These are phyloP conservation scores for Pampus argenteus DNA, from an alignment of 2,797 vertebrate species.

Conservation along the genomic window DNA sequence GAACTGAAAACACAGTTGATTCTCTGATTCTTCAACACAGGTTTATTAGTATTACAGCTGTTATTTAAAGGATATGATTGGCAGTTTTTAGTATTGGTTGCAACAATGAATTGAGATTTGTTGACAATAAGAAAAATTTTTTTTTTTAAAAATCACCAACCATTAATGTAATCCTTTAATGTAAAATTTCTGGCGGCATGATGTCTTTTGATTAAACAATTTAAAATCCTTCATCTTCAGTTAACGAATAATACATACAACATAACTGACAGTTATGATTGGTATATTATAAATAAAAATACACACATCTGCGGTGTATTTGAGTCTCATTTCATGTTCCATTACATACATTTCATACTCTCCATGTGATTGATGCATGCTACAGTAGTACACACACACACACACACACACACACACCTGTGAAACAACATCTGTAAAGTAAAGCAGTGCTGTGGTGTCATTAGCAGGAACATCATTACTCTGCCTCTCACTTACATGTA, in stretches of 20 bases:
- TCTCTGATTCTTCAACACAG: not conserved
- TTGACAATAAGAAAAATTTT: too few species aligned
- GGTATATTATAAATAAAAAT: constrained; percentile 41
- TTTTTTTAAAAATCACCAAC: too few species aligned
- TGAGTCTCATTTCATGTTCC: constrained; percentile 55
- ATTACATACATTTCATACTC: constrained; percentile 64
- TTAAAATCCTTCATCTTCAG: constrained; percentile 6
- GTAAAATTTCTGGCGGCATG: not conserved
- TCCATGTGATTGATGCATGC: constrained; percentile 66
- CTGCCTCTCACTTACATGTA: constrained; percentile 31
- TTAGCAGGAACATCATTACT: constrained; percentile 39
- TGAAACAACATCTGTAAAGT: constrained; percentile 38
- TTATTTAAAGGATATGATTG: not conserved
- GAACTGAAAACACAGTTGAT: not conserved
- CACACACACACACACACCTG: constrained; percentile 23
- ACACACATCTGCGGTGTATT: constrained; percentile 56
- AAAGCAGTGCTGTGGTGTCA: constrained; percentile 39
- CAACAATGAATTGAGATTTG: too few species aligned
- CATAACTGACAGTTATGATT: constrained; percentile 27
- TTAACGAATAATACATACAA: constrained; percentile 11
- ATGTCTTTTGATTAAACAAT: constrained; percentile 2
- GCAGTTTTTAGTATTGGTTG: too few species aligned
- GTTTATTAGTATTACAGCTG: not conserved
- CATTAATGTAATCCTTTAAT: too few species aligned
- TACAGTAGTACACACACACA: constrained; percentile 11